Evolutionary conservation across 2,797 vertebrate species (phyloP).

Genomic region (Diglossa cyanea): DNA sequence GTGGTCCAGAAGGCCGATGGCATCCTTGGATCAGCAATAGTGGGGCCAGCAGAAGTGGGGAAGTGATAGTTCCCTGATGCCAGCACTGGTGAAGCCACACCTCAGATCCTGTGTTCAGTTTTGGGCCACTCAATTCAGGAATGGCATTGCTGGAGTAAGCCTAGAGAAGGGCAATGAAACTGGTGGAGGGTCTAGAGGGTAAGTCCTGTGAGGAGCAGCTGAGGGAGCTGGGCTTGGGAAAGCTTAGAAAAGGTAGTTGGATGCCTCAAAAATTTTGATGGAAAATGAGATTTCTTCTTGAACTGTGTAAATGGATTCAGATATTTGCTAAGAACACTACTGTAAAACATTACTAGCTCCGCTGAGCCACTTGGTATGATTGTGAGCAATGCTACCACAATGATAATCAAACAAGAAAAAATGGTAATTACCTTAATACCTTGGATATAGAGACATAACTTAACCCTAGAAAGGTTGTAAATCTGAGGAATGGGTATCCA

Average conservation of each 20-base stretch:
- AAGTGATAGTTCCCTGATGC: neutral
- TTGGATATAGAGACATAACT: neutral
- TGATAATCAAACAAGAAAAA: neutral
- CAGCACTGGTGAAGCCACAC: neutral
- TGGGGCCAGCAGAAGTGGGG: neutral
- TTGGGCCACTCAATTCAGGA: neutral
- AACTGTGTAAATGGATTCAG: neutral
- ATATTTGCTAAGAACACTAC: neutral
- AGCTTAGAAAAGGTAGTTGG: neutral
- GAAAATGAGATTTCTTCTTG: neutral
- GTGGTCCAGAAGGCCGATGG: neutral
- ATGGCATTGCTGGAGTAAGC: neutral
- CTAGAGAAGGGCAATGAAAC: fast-evolving
- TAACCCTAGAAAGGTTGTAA: neutral
- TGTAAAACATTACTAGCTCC: neutral
- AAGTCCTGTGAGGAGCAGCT: neutral
- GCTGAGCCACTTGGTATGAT: neutral
- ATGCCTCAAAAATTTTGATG: neutral
- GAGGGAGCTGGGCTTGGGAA: neutral
- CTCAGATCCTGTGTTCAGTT: neutral
- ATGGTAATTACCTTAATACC: neutral
- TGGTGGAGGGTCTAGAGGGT: neutral
- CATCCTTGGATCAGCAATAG: neutral
- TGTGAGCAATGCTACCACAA: neutral
- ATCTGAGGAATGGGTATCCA: neutral